Conservation (phyloP, 30 jellyfish, hydroid and myxozoan genomes). For the Aurelia coerulea region DNA sequence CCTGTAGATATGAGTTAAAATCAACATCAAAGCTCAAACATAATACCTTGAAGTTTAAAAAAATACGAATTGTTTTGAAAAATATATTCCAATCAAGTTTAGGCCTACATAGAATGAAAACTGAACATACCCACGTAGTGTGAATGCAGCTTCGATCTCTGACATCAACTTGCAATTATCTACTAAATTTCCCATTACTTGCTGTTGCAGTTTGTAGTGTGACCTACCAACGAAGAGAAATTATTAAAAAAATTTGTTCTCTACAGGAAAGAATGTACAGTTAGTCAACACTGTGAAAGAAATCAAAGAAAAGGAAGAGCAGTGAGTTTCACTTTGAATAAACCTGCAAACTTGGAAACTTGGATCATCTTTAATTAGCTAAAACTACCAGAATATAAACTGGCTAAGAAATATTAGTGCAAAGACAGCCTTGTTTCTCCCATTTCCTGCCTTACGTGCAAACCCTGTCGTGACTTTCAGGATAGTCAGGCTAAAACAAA, state of each 20-base stretch:
- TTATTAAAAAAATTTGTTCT: neutral
- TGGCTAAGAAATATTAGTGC: neutral
- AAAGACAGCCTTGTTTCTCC: too few relatives aligned
- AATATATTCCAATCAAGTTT: neutral
- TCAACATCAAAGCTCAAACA: neutral
- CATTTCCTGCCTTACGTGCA: too few relatives aligned
- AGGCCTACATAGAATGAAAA: too few relatives aligned
- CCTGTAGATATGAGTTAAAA: neutral
- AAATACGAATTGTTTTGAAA: neutral
- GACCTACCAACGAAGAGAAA: neutral
- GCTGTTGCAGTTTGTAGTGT: neutral
- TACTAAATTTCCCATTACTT: neutral
- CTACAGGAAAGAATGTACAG: neutral
- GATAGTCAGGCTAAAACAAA: neutral
- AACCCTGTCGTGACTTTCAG: too few relatives aligned
- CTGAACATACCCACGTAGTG: neutral
- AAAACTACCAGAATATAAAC: neutral
- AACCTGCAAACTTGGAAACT: neutral
- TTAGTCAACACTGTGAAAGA: neutral
- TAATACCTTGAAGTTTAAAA: neutral
- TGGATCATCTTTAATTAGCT: neutral
- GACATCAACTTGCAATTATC: neutral
- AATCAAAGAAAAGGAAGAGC: too few relatives aligned
- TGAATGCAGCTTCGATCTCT: neutral
- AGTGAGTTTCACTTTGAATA: too few relatives aligned